These are phyloP conservation scores for Leptoteleia sp. DNA, from an alignment of 1,140 invertebrate genomes.

Conservation along the genomic window DNA sequence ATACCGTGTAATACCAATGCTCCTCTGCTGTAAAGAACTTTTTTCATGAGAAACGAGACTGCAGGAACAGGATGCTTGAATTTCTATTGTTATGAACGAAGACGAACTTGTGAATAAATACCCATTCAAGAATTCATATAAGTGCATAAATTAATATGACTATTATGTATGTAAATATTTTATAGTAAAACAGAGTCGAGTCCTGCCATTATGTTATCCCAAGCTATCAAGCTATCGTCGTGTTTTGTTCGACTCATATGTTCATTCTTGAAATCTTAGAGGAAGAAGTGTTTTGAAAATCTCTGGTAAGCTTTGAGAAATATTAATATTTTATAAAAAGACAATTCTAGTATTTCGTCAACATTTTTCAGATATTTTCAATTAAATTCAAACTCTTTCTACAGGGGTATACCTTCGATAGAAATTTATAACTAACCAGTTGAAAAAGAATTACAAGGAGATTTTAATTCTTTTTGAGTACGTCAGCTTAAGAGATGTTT, in stretches of 20 bases:
- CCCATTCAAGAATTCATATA: constrained; percentile 28
- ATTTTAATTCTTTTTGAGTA: not conserved
- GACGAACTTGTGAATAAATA: constrained; percentile 5
- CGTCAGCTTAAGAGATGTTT: constrained; percentile 9
- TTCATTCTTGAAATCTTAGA: constrained; percentile 7
- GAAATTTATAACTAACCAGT: constrained; percentile 4
- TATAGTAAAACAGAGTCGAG: constrained; percentile 71
- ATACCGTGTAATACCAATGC: not conserved
- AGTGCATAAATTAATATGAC: constrained; percentile 25
- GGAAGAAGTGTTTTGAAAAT: too few species aligned
- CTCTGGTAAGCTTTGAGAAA: too few species aligned
- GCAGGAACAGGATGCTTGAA: constrained; percentile 34
- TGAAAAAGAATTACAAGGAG: not conserved
- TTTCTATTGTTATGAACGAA: constrained; percentile 29
- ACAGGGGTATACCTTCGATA: constrained; percentile 13
- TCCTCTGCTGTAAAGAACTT: constrained; percentile 14
- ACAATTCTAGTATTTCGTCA: too few species aligned
- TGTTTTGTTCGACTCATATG: constrained; percentile 39
- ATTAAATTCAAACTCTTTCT: too few species aligned
- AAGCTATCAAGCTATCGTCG: constrained; percentile 69
- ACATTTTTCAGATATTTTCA: too few species aligned
- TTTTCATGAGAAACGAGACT: constrained; percentile 50
- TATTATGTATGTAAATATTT: constrained; percentile 71
- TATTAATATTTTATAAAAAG: too few species aligned
- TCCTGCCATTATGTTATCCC: constrained; percentile 70